These are phyloP conservation scores for Chirona hameri DNA, from an alignment of 2,888 invertebrate species.

Conservation along the genomic window DNA sequence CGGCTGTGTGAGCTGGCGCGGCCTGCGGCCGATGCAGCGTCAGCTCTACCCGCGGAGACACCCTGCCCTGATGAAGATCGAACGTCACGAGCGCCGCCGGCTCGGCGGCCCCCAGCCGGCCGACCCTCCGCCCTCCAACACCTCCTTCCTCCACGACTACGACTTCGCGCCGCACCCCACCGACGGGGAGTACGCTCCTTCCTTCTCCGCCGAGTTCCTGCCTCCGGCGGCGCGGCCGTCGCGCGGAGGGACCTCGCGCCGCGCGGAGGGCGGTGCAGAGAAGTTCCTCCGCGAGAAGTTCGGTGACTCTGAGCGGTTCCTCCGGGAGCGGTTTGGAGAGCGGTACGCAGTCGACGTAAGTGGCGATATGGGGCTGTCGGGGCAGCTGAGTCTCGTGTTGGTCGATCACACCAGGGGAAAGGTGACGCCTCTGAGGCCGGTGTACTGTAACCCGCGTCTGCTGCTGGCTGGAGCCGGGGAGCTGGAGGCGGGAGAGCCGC, in stretches of 20 bases:
- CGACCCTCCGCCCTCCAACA: background rate
- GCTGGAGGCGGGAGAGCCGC: background rate
- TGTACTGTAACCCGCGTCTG: slow-evolving; percentile 10
- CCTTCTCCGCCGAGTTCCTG: background rate
- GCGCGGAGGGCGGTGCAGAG: background rate
- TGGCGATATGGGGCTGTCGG: background rate
- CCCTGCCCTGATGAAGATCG: slow-evolving; percentile 22
- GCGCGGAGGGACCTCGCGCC: background rate
- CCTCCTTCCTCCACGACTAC: slow-evolving; percentile 23
- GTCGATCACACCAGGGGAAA: background rate
- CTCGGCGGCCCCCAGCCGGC: background rate
- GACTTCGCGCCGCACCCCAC: slow-evolving; percentile 3
- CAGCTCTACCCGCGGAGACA: background rate
- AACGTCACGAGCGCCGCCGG: background rate
- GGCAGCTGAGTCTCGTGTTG: background rate
- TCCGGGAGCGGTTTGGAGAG: slow-evolving; percentile 3
- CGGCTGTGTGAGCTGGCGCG: no score
- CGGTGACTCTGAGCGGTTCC: background rate
- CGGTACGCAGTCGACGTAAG: background rate
- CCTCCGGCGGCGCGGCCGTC: background rate
- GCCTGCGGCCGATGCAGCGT: background rate
- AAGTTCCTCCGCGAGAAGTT: slow-evolving; percentile 9
- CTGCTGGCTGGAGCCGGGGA: background rate
- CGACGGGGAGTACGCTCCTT: background rate
- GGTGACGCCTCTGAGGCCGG: background rate